These are phyloP conservation scores for Sinotaia quadrata DNA, from an alignment of 2,888 invertebrate species.

Conservation along the genomic window DNA sequence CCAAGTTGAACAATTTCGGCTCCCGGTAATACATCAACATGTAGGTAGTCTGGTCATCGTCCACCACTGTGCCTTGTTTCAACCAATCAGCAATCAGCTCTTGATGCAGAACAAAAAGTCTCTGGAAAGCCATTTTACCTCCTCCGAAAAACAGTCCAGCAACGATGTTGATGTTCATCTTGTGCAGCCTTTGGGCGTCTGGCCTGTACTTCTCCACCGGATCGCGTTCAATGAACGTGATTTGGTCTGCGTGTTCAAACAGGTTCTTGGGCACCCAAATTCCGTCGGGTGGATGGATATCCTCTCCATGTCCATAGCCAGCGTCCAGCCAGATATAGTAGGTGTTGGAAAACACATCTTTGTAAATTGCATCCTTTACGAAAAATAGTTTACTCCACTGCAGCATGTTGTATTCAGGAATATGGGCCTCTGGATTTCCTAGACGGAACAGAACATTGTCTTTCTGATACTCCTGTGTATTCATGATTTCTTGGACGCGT, in stretches of 20 bases:
- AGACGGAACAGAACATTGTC: conserved; percentile 30
- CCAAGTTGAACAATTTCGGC: conserved; percentile 29
- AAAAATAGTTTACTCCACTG: conserved; percentile 70
- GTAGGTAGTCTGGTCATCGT: conserved; percentile 69
- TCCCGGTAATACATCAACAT: conserved; percentile 28
- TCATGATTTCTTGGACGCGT: conserved; percentile 31
- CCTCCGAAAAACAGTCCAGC: conserved; percentile 68
- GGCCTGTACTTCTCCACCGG: conserved; percentile 15
- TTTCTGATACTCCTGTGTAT: conserved; percentile 22
- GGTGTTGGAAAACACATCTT: conserved; percentile 61
- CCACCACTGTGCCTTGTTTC: conserved; percentile 60
- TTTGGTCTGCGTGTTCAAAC: conserved; percentile 32
- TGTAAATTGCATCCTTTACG: conserved; percentile 58
- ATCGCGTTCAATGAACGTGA: conserved; percentile 43
- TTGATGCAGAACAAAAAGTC: conserved; percentile 57
- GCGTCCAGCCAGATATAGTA: conserved; percentile 70
- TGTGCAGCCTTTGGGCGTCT: conserved; percentile 26
- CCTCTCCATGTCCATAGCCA: conserved; percentile 66
- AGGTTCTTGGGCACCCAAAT: conserved; percentile 42
- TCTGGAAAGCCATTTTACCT: conserved; percentile 50
- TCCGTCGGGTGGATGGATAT: conserved; percentile 38
- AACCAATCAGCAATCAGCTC: conserved; percentile 63
- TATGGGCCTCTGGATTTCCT: conserved; percentile 20
- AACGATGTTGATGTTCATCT: conserved; percentile 33
- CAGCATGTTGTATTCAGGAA: conserved; percentile 68